Conservation (phyloP, 1,140 invertebrate species). For the Drosophila murphyi region DNA sequence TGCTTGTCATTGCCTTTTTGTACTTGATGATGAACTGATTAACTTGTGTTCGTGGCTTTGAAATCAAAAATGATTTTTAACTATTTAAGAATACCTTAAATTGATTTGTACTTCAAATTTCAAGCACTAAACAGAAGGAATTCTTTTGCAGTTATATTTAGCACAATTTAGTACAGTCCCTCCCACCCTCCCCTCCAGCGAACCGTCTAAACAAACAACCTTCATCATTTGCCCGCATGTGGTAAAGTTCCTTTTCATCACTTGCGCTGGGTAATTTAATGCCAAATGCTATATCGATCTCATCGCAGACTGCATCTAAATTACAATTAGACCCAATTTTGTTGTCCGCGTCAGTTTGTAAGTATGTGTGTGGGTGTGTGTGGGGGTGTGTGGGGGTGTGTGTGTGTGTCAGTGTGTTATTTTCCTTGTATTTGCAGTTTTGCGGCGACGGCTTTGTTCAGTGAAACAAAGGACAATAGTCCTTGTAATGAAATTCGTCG, state of each 20-base stretch:
- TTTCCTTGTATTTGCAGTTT: constrained; percentile 42
- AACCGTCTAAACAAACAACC: not conserved
- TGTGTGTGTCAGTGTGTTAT: not conserved
- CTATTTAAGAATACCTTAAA: too few species aligned
- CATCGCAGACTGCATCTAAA: constrained; percentile 59
- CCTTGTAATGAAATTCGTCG: constrained; percentile 63
- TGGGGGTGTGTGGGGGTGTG: constrained; percentile 11
- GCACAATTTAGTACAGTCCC: too few species aligned
- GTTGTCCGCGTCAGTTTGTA: not conserved
- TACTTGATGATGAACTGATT: too few species aligned
- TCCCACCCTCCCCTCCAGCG: too few species aligned
- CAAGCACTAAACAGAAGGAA: too few species aligned
- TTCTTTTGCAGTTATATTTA: too few species aligned
- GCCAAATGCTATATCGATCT: constrained; percentile 53
- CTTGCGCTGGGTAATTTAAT: constrained; percentile 55
- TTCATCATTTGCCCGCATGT: not conserved
- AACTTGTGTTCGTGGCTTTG: too few species aligned
- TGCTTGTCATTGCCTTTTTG: too few species aligned
- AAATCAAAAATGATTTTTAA: too few species aligned
- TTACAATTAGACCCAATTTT: constrained; percentile 71
- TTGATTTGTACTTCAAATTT: too few species aligned
- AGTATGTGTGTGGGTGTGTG: not conserved
- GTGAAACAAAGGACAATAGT: constrained; percentile 29
- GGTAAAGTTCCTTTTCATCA: constrained; percentile 23
- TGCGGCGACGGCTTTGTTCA: constrained; percentile 1